These are phyloP conservation scores for Herpetotheres cachinnans DNA, from an alignment of 2,113 vertebrate genomes.

Conservation along the genomic window DNA sequence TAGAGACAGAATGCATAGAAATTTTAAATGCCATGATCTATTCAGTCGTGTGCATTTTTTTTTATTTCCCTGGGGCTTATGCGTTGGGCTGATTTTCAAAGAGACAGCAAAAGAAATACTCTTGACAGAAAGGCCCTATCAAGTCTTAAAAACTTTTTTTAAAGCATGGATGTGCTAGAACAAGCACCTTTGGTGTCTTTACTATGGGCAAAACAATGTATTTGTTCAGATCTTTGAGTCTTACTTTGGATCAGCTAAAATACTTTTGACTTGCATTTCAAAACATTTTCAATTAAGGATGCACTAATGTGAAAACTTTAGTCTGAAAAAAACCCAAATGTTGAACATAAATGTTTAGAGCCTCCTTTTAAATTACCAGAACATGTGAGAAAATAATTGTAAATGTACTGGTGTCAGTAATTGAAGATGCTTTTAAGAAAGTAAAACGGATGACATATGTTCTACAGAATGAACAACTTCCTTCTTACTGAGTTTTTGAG, in stretches of 20 bases:
- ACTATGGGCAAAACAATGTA: not conserved
- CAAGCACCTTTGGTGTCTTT: not conserved
- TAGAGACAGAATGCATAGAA: not conserved
- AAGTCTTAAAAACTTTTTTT: not conserved
- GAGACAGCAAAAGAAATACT: not conserved
- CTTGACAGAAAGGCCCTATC: not conserved
- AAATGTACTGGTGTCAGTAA: not conserved
- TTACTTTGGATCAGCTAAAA: not conserved
- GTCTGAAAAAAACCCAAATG: not conserved
- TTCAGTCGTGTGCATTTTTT: not conserved
- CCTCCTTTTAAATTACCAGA: not conserved
- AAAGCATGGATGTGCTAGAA: not conserved
- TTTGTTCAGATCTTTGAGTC: not conserved
- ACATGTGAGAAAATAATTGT: not conserved
- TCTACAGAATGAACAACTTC: constrained; percentile 20
- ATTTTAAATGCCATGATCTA: not conserved
- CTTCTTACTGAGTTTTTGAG: constrained; percentile 1
- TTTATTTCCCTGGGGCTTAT: not conserved
- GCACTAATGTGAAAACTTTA: not conserved
- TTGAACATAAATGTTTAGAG: not conserved
- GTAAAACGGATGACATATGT: not conserved
- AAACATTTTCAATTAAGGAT: not conserved
- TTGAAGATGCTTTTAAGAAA: not conserved
- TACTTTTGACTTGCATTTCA: not conserved
- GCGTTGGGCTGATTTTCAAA: not conserved